phyloP scores from a whole-genome alignment of 2,888 invertebrate genomes.

The Melipona bicolor region DNA sequence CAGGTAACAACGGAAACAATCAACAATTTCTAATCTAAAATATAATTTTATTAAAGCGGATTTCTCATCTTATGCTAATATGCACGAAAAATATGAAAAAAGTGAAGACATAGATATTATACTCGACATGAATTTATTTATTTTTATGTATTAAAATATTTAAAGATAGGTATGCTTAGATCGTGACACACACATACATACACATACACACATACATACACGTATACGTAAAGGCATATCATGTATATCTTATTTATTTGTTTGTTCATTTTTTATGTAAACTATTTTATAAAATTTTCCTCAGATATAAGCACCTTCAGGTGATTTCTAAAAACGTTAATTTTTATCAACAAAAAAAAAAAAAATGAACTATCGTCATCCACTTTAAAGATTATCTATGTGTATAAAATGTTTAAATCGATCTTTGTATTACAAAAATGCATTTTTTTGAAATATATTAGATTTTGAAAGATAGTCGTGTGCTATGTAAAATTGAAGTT shows the following conservation, averaged over 20 bases:
- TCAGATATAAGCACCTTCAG: conserved; percentile 23
- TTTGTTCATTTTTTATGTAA: conserved; percentile 11
- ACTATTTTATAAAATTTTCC: conserved; percentile 11
- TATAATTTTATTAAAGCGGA: conserved; percentile 25
- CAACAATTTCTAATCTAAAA: conserved; percentile 25
- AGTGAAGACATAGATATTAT: neutral
- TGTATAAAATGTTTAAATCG: neutral
- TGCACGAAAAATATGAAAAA: neutral
- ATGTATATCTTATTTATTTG: neutral
- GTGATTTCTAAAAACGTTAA: conserved; percentile 1
- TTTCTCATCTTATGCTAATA: conserved; percentile 7
- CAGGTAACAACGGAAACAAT: conserved; percentile 40
- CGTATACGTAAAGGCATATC: neutral
- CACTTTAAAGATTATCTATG: neutral
- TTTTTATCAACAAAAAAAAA: neutral
- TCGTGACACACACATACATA: neutral
- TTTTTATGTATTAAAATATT: neutral
- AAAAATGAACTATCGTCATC: neutral
- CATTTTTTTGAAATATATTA: conserved; percentile 2
- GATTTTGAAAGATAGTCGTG: neutral
- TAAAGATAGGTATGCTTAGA: conserved; percentile 12
- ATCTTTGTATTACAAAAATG: conserved; percentile 4
- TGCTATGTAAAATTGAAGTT: neutral
- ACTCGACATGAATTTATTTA: neutral
- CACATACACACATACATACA: neutral